Conservation (phyloP, 2,113 vertebrate genomes). For the Alligator sinensis region DNA sequence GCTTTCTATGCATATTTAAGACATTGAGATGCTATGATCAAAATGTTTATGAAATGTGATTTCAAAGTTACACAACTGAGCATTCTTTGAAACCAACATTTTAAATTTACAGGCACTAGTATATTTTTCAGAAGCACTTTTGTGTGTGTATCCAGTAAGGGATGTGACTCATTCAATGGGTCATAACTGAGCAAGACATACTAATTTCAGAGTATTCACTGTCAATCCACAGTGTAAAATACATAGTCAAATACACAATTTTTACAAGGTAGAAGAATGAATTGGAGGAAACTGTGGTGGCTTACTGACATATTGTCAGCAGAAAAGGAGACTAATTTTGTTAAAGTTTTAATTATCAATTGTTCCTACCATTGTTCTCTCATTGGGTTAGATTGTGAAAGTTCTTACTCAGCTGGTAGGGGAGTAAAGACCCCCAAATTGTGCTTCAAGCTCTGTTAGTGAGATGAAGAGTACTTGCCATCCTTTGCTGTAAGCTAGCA, state of each 20-base stretch:
- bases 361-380: not conserved
- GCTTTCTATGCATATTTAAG: not conserved
- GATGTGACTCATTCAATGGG: fast-evolving
- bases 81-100: not conserved
- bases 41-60: not conserved
- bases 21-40: not conserved
- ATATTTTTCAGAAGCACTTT: not conserved
- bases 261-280: not conserved
- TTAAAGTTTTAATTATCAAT: not conserved
- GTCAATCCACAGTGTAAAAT: not conserved
- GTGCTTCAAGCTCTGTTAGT: not conserved
- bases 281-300: not conserved
- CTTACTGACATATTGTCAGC: not conserved
- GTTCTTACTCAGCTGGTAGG: not conserved
- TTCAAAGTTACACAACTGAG: not conserved
- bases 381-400: not conserved
- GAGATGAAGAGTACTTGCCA: no score
- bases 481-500: no score
- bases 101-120: not conserved
- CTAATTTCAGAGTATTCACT: not conserved
- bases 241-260: not conserved
- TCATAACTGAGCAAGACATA: not conserved
- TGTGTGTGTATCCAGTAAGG: not conserved
- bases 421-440: not conserved
- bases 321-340: not conserved